Conservation (phyloP, 2,888 invertebrate species). For the Belgica antarctica region DNA sequence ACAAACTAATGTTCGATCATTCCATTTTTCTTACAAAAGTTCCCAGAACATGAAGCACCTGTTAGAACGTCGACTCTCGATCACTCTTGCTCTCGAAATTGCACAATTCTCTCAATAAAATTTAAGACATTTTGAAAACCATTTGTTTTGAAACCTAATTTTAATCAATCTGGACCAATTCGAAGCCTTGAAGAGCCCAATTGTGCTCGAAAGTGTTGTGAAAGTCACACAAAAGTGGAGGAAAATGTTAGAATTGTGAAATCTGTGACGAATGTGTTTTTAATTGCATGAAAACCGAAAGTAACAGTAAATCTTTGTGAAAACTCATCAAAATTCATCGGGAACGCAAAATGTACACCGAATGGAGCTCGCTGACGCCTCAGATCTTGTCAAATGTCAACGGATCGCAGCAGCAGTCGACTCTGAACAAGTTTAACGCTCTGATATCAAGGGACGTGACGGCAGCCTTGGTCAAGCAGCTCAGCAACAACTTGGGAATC, state of each 20-base stretch:
- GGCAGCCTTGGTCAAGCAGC: slow-evolving; percentile 50
- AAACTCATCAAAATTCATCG: too few species aligned
- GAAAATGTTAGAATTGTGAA: too few species aligned
- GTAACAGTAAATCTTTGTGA: slow-evolving; percentile 35
- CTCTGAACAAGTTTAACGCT: slow-evolving; percentile 62
- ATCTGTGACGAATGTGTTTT: background rate
- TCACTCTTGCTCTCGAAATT: background rate
- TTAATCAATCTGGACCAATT: too few species aligned
- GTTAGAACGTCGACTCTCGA: background rate
- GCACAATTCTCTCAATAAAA: background rate
- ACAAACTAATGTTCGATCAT: too few species aligned
- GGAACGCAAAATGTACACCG: slow-evolving; percentile 59
- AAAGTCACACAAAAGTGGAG: background rate
- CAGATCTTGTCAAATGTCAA: slow-evolving; percentile 56
- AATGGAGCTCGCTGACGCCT: slow-evolving; percentile 59
- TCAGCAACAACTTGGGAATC: slow-evolving; percentile 65
- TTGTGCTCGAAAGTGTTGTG: too few species aligned
- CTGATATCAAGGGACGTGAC: slow-evolving; percentile 63
- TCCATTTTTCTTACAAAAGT: too few species aligned
- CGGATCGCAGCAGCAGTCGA: slow-evolving; percentile 58
- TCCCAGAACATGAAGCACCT: too few species aligned
- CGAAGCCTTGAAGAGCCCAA: too few species aligned
- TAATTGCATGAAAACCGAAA: slow-evolving; percentile 4
- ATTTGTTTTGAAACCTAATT: too few species aligned
- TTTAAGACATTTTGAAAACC: too few species aligned